Percentiles rank a stretch among this genome's conserved stretches.
These are phyloP conservation scores for Ariopsis seemanni DNA, from an alignment of 2,113 vertebrate species.

Conservation along the genomic window DNA sequence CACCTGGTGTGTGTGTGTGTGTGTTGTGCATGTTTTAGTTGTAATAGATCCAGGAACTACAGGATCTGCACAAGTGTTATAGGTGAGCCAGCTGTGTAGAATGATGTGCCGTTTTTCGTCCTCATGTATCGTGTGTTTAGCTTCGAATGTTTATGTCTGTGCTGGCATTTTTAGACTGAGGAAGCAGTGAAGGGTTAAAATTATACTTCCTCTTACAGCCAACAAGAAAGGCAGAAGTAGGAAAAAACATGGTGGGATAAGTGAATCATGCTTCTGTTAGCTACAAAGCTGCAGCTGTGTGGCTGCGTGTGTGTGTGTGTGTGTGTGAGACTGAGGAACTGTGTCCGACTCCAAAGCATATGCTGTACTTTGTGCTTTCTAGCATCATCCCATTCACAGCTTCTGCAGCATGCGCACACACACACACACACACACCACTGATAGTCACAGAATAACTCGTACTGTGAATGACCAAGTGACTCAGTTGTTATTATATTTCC, in stretches of 20 bases:
- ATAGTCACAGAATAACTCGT: background rate
- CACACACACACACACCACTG: slow-evolving; percentile 18
- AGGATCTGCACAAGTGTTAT: background rate
- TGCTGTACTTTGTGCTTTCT: slow-evolving; percentile 59
- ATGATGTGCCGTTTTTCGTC: background rate
- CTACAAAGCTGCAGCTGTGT: slow-evolving; percentile 48
- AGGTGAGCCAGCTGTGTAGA: background rate
- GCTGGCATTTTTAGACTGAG: background rate
- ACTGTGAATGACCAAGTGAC: background rate
- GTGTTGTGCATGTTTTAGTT: background rate
- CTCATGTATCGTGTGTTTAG: background rate
- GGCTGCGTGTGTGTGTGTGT: slow-evolving; percentile 35
- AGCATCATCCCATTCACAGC: slow-evolving; percentile 59
- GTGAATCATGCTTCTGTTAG: slow-evolving; percentile 39
- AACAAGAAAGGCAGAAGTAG: background rate
- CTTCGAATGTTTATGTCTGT: background rate
- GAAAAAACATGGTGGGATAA: background rate
- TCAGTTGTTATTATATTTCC: background rate
- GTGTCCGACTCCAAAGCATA: slow-evolving; percentile 62
- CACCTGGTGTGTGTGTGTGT: background rate
- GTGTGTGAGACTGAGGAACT: slow-evolving; percentile 7
- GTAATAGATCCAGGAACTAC: background rate
- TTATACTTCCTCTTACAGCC: background rate
- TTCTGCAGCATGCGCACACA: slow-evolving; percentile 39
- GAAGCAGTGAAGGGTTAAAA: background rate